Base-by-base conservation (phyloP, 2,113 vertebrate genomes). In the Phocoena phocoena region DNA sequence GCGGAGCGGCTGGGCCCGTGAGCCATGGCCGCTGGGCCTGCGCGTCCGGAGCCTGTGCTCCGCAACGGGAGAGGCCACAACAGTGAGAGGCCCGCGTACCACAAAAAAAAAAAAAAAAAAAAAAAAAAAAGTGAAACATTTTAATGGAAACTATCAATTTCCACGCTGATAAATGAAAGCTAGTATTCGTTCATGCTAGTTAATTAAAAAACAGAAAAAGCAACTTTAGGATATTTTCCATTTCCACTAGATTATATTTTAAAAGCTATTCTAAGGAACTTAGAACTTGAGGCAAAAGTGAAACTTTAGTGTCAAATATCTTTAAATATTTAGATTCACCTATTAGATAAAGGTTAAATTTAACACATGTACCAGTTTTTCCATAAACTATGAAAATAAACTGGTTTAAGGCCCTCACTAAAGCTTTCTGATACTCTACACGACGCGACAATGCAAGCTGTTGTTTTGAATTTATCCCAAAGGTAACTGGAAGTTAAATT, bases 211-310 rank as follows among this genome's bases (percentile, higher is more conserved):
- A 55, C 44, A 86, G 36, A 81, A 95, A 67, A 92, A 79, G 21
- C 63, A 80, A 90, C 50, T 80, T 90, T 88, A n/a, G 76, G 74
- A 58, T n/a, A 77, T n/a, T 83, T 77, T 80, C 71, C 28, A 93
- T 65, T 89, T 58, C 21, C 53, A 74, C 13, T 50, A 20, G 44
- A 38, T 89, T 38, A 31, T 47, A 68, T 55, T 80, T 79, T 47
- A 79, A 65, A 67, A 93, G 62, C 3, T 41, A 90, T 44, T 44
- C 13, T 68, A 90, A 67, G 10, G 44, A 26, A 79, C 38, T 88
- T 38, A 83, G 11, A 41, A 82, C 62, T 11, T 50, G 20, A 95
- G 53, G 47, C 3, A 55, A 88, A 86, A 85, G 11, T 18, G 53
- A 95, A 81, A 53, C 58, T 58, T 41, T 38, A 62, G 25, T 71